These are phyloP conservation scores for Microtus montanus DNA, from an alignment of 2,113 vertebrate genomes.

Conservation along the genomic window DNA sequence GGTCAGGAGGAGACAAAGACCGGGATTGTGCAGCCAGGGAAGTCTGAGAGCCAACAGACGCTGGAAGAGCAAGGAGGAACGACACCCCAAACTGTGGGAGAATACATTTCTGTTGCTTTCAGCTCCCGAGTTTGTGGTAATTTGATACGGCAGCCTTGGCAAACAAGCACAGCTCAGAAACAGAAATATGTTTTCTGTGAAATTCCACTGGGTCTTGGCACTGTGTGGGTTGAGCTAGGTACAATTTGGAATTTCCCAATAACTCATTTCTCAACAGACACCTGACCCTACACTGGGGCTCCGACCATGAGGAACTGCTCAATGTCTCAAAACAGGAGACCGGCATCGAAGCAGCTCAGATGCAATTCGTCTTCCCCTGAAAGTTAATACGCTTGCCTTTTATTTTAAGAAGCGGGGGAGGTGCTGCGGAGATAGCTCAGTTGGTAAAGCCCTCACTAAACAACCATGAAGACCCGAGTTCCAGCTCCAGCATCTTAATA, in stretches of 20 bases:
- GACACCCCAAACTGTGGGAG: background rate
- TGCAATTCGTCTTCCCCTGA: background rate
- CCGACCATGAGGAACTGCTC: background rate
- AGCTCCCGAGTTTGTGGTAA: background rate
- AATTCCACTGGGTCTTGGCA: slow-evolving; percentile 51
- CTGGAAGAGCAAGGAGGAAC: background rate
- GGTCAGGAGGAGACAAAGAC: background rate
- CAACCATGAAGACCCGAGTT: background rate
- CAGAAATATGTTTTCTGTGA: slow-evolving; percentile 38
- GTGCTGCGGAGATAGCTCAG: background rate
- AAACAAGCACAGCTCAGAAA: slow-evolving; percentile 31
- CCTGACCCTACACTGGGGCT: slow-evolving; percentile 25
- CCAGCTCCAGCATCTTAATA: background rate
- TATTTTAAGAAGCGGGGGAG: background rate
- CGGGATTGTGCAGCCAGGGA: background rate
- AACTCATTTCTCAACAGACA: slow-evolving; percentile 17
- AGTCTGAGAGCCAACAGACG: background rate
- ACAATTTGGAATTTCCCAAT: slow-evolving; percentile 54
- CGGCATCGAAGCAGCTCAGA: background rate
- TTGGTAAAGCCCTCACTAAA: background rate
- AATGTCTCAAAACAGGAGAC: background rate
- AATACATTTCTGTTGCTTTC: background rate
- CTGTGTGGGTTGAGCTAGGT: background rate
- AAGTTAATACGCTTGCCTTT: slow-evolving; percentile 28
- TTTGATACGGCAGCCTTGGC: background rate